A percentile compares a stretch with the other conserved stretches of the same genome.
Conservation (phyloP, 1,140 invertebrate species). For the Eupristina koningsbergeri region DNA sequence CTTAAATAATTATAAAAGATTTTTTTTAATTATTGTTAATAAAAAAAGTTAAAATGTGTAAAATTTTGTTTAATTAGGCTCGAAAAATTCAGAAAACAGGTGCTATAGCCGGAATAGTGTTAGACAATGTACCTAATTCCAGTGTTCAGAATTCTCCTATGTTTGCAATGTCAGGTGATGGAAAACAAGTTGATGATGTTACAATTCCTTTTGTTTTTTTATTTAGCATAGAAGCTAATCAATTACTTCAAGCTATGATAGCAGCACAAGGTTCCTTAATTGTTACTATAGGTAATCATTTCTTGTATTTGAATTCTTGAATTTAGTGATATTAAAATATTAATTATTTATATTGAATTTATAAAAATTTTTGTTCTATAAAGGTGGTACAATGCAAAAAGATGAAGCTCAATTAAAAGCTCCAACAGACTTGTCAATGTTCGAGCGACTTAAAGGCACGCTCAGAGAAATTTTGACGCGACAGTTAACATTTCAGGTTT, state of each 20-base stretch:
- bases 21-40: too few relatives aligned
- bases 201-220: constrained; percentile 93
- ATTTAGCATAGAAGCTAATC: constrained; percentile 84
- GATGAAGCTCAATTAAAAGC: constrained; percentile 67
- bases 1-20: too few relatives aligned
- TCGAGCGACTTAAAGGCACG: constrained; percentile 69
- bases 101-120: constrained; percentile 88
- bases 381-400: constrained; percentile 63
- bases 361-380: constrained; percentile 19
- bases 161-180: constrained; percentile 97
- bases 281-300: constrained; percentile 64
- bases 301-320: too few relatives aligned
- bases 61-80: constrained; percentile 72
- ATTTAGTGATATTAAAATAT: too few relatives aligned
- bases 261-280: constrained; percentile 57
- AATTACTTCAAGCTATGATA: constrained; percentile 76
- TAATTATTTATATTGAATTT: background rate
- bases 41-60: too few relatives aligned
- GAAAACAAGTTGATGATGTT: constrained; percentile 83
- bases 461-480: constrained; percentile 68
- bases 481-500: constrained; percentile 65
- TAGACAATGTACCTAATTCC: constrained; percentile 88
- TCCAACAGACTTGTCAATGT: constrained; percentile 67
- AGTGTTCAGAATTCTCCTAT: constrained; percentile 83
- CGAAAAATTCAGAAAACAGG: constrained; percentile 87